Percentiles rank a stretch among this genome's conserved stretches.
phyloP scores from a whole-genome alignment of 2,888 invertebrate genomes.

The Thumatha senex region DNA sequence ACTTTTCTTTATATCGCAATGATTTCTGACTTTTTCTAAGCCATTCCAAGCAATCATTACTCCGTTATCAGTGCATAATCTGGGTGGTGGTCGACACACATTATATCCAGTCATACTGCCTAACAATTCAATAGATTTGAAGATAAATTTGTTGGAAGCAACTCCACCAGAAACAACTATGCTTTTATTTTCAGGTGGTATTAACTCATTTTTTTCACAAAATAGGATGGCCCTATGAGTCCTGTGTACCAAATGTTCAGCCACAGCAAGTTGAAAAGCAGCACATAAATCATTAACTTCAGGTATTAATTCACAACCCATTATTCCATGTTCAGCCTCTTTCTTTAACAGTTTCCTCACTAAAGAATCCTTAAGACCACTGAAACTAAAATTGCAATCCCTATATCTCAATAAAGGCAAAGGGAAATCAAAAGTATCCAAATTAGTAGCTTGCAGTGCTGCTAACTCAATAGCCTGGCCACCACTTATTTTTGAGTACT shows the following conservation, averaged over 20 bases:
- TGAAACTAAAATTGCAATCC: constrained; percentile 96
- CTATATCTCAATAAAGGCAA: constrained; percentile 84
- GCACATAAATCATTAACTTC: constrained; percentile 93
- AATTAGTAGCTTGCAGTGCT: constrained; percentile 86
- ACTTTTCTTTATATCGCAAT: constrained; percentile 68
- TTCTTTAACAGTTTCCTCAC: constrained; percentile 78
- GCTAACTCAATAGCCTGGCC: constrained; percentile 94
- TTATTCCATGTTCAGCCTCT: constrained; percentile 82
- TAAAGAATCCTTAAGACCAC: constrained; percentile 89
- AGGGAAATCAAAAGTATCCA: constrained; percentile 86
- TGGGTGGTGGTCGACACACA: constrained; percentile 90
- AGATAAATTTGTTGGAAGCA: constrained; percentile 95
- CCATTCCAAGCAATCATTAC: constrained; percentile 99
- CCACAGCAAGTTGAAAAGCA: constrained; percentile 88
- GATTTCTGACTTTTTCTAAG: constrained; percentile 87
- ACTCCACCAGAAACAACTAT: constrained; percentile 97
- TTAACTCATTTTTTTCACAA: constrained; percentile 83
- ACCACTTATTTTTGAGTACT: constrained; percentile 89
- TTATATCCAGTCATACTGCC: constrained; percentile 86
- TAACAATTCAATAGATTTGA: constrained; percentile 86
- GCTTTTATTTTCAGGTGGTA: constrained; percentile 77
- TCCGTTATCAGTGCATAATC: constrained; percentile 98
- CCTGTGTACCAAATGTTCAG: constrained; percentile 91
- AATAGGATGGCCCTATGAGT: constrained; percentile 93
- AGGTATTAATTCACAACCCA: constrained; percentile 88